A percentile compares a stretch with the other conserved stretches of the same genome.
Conservation (phyloP, 2,888 invertebrate genomes). For the Hanleya hanleyi region DNA sequence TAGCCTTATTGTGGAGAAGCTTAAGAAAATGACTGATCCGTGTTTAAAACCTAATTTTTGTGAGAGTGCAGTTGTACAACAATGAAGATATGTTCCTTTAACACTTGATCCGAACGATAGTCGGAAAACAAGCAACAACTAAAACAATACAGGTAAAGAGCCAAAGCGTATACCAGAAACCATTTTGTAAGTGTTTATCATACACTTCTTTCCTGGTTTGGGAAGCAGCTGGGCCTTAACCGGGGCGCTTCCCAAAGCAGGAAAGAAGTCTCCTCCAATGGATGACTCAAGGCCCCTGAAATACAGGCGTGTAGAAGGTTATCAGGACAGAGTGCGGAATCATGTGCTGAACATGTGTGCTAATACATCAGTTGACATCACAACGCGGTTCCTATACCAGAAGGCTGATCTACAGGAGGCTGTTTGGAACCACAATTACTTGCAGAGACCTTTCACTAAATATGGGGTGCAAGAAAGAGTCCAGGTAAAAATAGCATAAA, state of each 20-base stretch:
- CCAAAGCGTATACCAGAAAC: too few relatives aligned
- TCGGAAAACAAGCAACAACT: too few relatives aligned
- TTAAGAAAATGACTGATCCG: too few relatives aligned
- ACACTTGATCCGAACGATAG: too few relatives aligned
- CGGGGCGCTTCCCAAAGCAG: not conserved
- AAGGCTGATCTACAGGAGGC: not conserved
- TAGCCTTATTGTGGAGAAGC: too few relatives aligned
- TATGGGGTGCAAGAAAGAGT: not conserved
- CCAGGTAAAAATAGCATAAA: not conserved
- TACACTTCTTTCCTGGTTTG: not conserved
- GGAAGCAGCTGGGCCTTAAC: constrained; percentile 18
- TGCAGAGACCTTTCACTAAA: not conserved
- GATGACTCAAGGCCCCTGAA: constrained; percentile 24
- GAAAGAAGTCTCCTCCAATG: not conserved
- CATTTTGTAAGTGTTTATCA: too few relatives aligned
- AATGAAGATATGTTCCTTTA: too few relatives aligned
- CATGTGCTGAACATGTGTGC: not conserved
- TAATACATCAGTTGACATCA: not conserved
- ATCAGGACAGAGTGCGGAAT: constrained; percentile 11
- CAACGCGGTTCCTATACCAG: not conserved
- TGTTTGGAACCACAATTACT: not conserved
- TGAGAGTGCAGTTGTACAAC: too few relatives aligned
- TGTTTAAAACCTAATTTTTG: too few relatives aligned
- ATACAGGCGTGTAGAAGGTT: constrained; percentile 14
- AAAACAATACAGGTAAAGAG: too few relatives aligned